A percentile compares a stretch with the other conserved stretches of the same genome.
Evolutionary conservation across 2,888 invertebrate genomes (phyloP).

Genomic region (Galerucella calmariensis): DNA sequence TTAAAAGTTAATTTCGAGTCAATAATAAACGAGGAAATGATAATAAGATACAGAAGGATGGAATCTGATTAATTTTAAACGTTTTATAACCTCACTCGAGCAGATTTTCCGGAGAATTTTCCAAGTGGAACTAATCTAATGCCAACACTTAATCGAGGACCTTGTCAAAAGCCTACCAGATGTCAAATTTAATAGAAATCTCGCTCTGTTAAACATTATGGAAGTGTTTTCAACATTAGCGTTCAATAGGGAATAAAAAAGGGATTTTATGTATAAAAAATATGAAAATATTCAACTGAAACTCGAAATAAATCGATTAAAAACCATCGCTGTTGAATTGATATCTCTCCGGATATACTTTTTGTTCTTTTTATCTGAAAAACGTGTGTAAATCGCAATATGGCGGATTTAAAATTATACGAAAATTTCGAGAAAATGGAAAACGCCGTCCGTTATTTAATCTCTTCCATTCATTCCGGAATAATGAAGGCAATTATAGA

Average conservation of each 20-base stretch:
- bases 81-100: not conserved
- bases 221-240: not conserved
- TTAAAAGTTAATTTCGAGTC: not conserved
- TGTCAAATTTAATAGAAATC: conserved; percentile 29
- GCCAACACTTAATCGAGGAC: conserved; percentile 12
- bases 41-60: conserved; percentile 1
- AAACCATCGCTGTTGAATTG: not conserved
- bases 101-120: conserved; percentile 5
- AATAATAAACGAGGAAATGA: not conserved
- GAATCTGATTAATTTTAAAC: conserved; percentile 8
- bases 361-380: conserved; percentile 22
- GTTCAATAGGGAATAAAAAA: not conserved
- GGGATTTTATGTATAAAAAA: too few species aligned
- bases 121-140: conserved; percentile 4
- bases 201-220: conserved; percentile 9
- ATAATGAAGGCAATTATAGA: conserved; percentile 48
- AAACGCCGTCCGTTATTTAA: conserved; percentile 41
- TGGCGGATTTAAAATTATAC: conserved; percentile 28
- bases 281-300: too few species aligned
- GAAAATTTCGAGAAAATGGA: conserved; percentile 35
- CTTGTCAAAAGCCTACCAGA: conserved; percentile 26
- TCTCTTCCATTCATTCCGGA: conserved; percentile 47
- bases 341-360: not conserved
- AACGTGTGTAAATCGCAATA: conserved; percentile 25
- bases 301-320: not conserved